phyloP scores from a whole-genome alignment of 2,113 vertebrate genomes.

The human (Homo sapiens) region GRCh38 chr11:36299501-36300000 shows the following conservation, averaged over 20 bases:
- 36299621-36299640: background rate
- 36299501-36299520: background rate
- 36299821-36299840: background rate
- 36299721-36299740: accelerated
- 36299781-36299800: background rate
- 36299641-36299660: background rate
- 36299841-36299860: background rate
- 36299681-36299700: background rate
- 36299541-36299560: background rate
- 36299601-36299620: background rate
- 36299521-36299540: background rate
- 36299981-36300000: background rate
- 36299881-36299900: too few species aligned
- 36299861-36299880: background rate
- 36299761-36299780: accelerated
- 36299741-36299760: background rate
- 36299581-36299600: background rate
- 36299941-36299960: background rate
- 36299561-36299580: background rate
- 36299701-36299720: background rate
- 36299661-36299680: background rate
- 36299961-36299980: background rate
- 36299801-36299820: background rate
- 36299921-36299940: background rate
- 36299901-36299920: background rate